Conservation (phyloP, 1,140 invertebrate species). For the Drosophila pseudoananassae region DNA sequence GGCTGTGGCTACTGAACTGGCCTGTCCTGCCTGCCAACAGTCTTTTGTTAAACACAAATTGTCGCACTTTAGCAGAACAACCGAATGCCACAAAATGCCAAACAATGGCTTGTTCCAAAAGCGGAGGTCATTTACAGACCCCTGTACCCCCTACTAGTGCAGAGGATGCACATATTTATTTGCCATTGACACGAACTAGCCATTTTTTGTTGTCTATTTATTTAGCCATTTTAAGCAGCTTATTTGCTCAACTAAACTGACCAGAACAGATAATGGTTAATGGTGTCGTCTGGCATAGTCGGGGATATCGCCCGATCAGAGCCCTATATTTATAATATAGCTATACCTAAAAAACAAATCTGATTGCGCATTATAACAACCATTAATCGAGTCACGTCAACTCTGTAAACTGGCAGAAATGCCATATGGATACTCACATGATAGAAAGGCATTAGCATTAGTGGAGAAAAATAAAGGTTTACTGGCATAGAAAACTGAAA, state of each 20-base stretch:
- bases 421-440: conserved; percentile 51
- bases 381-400: conserved; percentile 46
- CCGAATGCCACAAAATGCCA: conserved; percentile 15
- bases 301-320: conserved; percentile 19
- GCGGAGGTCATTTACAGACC: conserved; percentile 10
- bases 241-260: conserved; percentile 61
- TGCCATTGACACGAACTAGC: conserved; percentile 54
- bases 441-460: conserved; percentile 52
- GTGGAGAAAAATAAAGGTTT: too few relatives aligned
- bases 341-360: conserved; percentile 29
- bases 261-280: conserved; percentile 34
- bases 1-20: conserved; percentile 3
- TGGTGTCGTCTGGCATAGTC: conserved; percentile 24
- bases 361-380: conserved; percentile 46
- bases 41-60: conserved; percentile 69
- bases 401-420: too few relatives aligned
- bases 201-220: conserved; percentile 44
- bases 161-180: conserved; percentile 32
- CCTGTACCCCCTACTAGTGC: too few relatives aligned
- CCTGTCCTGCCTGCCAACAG: background rate
- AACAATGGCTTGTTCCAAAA: background rate
- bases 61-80: conserved; percentile 66
- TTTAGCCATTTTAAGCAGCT: conserved; percentile 28
- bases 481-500: too few relatives aligned
- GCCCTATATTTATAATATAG: conserved; percentile 3